Evolutionary conservation across 2,113 vertebrate genomes (phyloP), one percentile per base, ranked within the genome.

Genomic region (Microtus oregoni): DNA sequence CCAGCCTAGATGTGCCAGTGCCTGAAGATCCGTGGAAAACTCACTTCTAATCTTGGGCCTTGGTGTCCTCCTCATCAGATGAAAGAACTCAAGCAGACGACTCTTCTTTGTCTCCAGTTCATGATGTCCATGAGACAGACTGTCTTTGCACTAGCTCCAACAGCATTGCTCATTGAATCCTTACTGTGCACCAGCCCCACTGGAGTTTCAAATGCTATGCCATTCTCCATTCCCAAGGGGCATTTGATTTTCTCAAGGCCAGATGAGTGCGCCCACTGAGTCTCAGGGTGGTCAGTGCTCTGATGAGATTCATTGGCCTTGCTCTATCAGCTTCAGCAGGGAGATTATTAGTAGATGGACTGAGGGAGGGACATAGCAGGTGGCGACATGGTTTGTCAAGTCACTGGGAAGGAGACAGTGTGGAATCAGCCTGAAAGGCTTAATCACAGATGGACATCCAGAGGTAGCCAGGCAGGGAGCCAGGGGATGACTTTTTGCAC

Each of bases 81-180:
- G 11, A 73, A 44, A 72, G 58, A n/a, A 12, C 32, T 41, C 35
- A 19, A 30, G 15, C 52, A 70, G n/a, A 12, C 7, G 72, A 17
- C 38, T n/a, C 20, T 28, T 44, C 35, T 15, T 52, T 38, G 47
- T n/a, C 86, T 75, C 70, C 4, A 4, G 38, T 22, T 61, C 9
- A 72, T 32, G 2, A 28, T 8, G 28, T 41, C 55, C 14, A 3
- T 10, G 7, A 86, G 81, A 19, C 10, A 0, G 22, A 28, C 24
- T 22, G 35, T 2, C 38, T 24, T 1, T 2, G 6, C 28, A 3
- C 5, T 4, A 14, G 24, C 14, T 26, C 11, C 22, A 65, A 1
- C 3, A 68, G 22, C 5, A 1, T 22, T n/a, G 13, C 24, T 68
- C 32, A 41, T 15, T 26, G 86, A 73, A 72, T 12, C 17, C 22